A percentile compares a stretch with the other conserved stretches of the same genome.
Conservation (phyloP, 1,140 invertebrate genomes). For the Pomacea maculata region DNA sequence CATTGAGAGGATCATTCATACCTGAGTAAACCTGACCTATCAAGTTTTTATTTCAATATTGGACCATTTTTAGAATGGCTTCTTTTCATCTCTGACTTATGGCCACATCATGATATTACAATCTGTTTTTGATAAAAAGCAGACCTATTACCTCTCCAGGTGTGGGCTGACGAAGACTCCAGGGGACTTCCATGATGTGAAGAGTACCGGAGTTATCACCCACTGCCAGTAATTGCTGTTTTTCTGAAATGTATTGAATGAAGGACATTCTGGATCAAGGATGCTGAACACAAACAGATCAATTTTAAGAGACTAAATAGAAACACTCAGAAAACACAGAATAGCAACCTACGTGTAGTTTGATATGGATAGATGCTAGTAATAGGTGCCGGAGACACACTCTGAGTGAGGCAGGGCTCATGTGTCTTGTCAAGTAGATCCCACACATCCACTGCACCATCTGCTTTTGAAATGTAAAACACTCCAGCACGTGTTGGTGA, state of each 20-base stretch:
- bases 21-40: too few relatives aligned
- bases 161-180: constrained; percentile 58
- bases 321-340: not conserved
- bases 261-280: not conserved
- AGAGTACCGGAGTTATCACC: constrained; percentile 64
- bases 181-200: constrained; percentile 66
- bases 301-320: not conserved
- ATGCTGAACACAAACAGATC: not conserved
- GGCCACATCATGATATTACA: not conserved
- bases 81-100: not conserved
- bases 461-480: constrained; percentile 66
- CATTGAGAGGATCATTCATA: too few relatives aligned
- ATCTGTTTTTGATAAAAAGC: not conserved
- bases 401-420: constrained; percentile 64
- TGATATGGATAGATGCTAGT: constrained; percentile 58
- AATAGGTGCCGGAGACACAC: constrained; percentile 58
- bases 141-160: constrained; percentile 55
- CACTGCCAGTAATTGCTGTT: constrained; percentile 64
- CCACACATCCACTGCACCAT: constrained; percentile 68
- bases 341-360: constrained; percentile 55
- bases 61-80: too few relatives aligned
- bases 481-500: constrained; percentile 66
- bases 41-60: too few relatives aligned
- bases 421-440: constrained; percentile 67
- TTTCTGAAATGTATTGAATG: constrained; percentile 44